Evolutionary conservation across 2,888 invertebrate species (phyloP).

Genomic region (Drosophila yooni): DNA sequence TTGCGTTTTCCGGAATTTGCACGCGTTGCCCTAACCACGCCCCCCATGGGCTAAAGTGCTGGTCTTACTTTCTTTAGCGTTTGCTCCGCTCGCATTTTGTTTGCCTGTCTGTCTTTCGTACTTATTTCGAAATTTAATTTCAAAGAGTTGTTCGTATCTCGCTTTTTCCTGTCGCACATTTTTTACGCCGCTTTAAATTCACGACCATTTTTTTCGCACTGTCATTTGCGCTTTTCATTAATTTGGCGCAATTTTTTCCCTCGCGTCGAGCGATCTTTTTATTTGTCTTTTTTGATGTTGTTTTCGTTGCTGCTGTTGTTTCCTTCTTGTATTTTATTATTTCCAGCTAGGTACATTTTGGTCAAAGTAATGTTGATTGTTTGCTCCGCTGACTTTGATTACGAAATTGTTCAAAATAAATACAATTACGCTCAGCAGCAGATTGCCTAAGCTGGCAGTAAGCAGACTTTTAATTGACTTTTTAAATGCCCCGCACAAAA

Average conservation of each 20-base stretch:
- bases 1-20: conserved; percentile 74
- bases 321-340: conserved; percentile 41
- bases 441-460: conserved; percentile 41
- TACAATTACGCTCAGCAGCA: conserved; percentile 65
- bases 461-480: conserved; percentile 73
- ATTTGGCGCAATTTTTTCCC: conserved; percentile 62
- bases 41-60: conserved; percentile 40
- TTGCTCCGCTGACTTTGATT: conserved; percentile 76
- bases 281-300: conserved; percentile 32
- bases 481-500: conserved; percentile 32
- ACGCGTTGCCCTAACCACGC: conserved; percentile 10
- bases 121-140: conserved; percentile 76
- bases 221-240: conserved; percentile 72
- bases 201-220: conserved; percentile 62
- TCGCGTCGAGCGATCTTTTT: conserved; percentile 67
- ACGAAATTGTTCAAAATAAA: conserved; percentile 79
- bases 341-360: conserved; percentile 66
- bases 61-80: conserved; percentile 52
- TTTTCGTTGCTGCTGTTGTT: conserved; percentile 13
- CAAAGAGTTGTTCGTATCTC: conserved; percentile 57
- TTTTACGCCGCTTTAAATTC: conserved; percentile 62
- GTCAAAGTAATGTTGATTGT: conserved; percentile 79
- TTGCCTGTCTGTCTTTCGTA: conserved; percentile 49
- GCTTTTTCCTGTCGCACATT: conserved; percentile 52
- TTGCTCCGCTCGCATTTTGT: conserved; percentile 46